Evolutionary conservation across 2,888 invertebrate species (phyloP), one percentile per base, ranked within the genome.

Genomic region (Bhutanitis thaidina): DNA sequence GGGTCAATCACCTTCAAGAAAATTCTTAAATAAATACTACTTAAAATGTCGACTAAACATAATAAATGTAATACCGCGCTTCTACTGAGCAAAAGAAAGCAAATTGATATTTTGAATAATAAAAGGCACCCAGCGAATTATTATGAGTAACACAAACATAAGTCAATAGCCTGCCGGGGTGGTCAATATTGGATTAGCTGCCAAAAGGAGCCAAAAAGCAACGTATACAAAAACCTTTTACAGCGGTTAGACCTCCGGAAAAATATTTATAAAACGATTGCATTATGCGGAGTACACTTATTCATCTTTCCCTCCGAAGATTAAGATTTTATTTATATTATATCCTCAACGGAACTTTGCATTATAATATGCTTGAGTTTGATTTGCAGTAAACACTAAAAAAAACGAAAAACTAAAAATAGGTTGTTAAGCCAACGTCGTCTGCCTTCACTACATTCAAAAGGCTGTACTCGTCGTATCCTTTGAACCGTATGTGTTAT

Each of bases 221-320:
- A 85, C 89, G 89, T 89, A 87, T 89, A 89, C 89, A 89, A 87
- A 88, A 89, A 89, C 88, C 88, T 89, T 89, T 88, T 85, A 88
- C 84, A 79, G 83, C 80, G 81, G 87, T 84, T 83, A 83, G 75
- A 81, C 65, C 71, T 67, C 71, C 63, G 73, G 74, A 86, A 88
- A 89, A 88, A 88, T 88, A 82, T 87, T 87, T 86, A 85, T 85
- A 74, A 81, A 86, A 77, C 61, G 80, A 62, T 73, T 57, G 60
- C 55, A 57, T 53, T 60, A 57, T 63, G 63, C 61, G 74, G 86
- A 85, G 71, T 59, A 54, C 51, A 77, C 72, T 80, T 77, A 57
- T 65, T 55, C 59, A 45, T 49, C 29, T 27, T 27, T 27, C 8
- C 5, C 8, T 27, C 7, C 8, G 8, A 20, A 20, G 5, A 2